Percentiles rank a stretch among this genome's conserved stretches.
Evolutionary conservation across 2,888 invertebrate species (phyloP).

Genomic region (Epiblema foenella): DNA sequence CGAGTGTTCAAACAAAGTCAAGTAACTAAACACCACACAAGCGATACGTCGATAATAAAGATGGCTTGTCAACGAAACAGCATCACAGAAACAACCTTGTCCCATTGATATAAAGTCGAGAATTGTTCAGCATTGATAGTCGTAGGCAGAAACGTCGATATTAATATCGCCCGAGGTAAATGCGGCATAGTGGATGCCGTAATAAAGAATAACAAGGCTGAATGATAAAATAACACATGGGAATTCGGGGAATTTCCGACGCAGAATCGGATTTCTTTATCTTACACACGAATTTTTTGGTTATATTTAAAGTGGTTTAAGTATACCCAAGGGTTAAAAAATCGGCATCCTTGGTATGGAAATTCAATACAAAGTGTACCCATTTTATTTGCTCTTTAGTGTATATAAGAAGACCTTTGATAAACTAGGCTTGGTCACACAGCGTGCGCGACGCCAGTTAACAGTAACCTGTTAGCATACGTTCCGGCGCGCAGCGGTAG

Average conservation of each 20-base stretch:
- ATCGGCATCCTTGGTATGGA: too few species aligned
- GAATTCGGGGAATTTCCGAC: slow-evolving; percentile 24
- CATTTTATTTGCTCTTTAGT: too few species aligned
- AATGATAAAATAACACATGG: slow-evolving; percentile 36
- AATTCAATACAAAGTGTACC: too few species aligned
- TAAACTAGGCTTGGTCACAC: too few species aligned
- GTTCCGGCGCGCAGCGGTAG: too few species aligned
- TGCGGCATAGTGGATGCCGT: slow-evolving; percentile 30
- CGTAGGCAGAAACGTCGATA: slow-evolving; percentile 16
- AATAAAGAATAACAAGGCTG: slow-evolving; percentile 37
- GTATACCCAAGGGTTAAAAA: too few species aligned
- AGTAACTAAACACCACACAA: slow-evolving; percentile 4
- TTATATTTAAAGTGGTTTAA: slow-evolving; percentile 10
- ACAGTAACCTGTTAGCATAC: too few species aligned
- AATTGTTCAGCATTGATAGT: background rate
- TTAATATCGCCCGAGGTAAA: slow-evolving; percentile 34
- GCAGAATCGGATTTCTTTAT: slow-evolving; percentile 3
- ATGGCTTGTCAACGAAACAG: slow-evolving; percentile 17
- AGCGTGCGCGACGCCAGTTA: too few species aligned
- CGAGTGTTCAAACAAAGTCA: slow-evolving; percentile 14
- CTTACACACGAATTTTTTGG: background rate
- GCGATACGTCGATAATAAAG: slow-evolving; percentile 22
- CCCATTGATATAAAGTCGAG: background rate
- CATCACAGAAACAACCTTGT: background rate
- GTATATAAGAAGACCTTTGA: too few species aligned